Evolutionary conservation across 2,113 vertebrate genomes (phyloP).

Genomic region (Petaurus breviceps): DNA sequence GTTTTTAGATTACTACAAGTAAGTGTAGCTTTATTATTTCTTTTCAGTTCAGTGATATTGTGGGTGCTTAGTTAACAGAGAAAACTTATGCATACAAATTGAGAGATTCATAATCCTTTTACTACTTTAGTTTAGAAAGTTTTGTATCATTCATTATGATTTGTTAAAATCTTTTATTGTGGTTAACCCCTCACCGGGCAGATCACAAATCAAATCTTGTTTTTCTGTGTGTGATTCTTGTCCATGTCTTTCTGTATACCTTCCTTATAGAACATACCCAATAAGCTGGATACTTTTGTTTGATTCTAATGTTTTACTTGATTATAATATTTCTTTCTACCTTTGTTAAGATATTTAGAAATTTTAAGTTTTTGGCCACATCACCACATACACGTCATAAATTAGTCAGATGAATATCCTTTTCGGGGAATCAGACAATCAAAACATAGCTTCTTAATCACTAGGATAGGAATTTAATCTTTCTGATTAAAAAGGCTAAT

Average conservation of each 20-base stretch:
- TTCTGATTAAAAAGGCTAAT: conserved; percentile 34
- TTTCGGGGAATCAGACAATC: conserved; percentile 3
- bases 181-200: neutral
- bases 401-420: conserved; percentile 3
- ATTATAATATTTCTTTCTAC: conserved; percentile 11
- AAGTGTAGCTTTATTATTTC: conserved; percentile 23
- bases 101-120: conserved; percentile 7
- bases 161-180: neutral
- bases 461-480: conserved; percentile 31
- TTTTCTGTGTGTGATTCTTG: neutral
- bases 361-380: conserved; percentile 40
- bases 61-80: conserved; percentile 54
- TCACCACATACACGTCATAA: conserved; percentile 16
- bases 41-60: conserved; percentile 38
- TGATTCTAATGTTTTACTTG: neutral
- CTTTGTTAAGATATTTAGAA: conserved; percentile 9
- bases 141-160: neutral
- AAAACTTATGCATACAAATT: conserved; percentile 32
- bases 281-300: neutral
- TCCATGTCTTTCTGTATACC: neutral
- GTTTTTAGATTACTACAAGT: conserved; percentile 31
- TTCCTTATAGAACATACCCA: neutral
- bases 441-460: conserved; percentile 27
- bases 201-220: neutral
- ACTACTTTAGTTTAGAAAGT: conserved; percentile 45